These are phyloP conservation scores for Bergia puertoricense DNA, from an alignment of 92 coral and sea anemone genomes.

Conservation along the genomic window DNA sequence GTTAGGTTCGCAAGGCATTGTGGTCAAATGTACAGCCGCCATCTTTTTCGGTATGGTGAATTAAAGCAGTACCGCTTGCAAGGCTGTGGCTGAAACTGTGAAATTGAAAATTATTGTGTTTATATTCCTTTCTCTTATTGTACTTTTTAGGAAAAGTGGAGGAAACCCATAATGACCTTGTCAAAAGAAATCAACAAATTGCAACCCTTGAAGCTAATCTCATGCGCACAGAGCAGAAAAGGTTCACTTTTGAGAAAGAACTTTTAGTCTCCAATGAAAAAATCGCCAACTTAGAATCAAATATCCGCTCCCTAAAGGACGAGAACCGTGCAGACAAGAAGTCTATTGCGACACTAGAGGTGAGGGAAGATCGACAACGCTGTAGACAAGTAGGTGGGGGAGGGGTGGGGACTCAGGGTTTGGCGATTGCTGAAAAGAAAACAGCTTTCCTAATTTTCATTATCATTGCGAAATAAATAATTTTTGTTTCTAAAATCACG, in stretches of 20 bases:
- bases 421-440: background rate
- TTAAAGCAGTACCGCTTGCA: background rate
- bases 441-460: no score
- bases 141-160: slow-evolving; percentile 60
- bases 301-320: slow-evolving; percentile 73
- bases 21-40: no score
- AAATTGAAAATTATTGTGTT: background rate
- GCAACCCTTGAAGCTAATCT: slow-evolving; percentile 82
- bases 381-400: background rate
- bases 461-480: no score
- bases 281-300: slow-evolving; percentile 75
- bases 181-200: slow-evolving; percentile 83
- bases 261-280: slow-evolving; percentile 83
- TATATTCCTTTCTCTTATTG: background rate
- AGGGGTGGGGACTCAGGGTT: background rate
- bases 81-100: background rate
- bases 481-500: no score
- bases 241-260: slow-evolving; percentile 80
- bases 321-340: slow-evolving; percentile 85
- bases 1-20: no score
- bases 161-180: slow-evolving; percentile 70
- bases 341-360: slow-evolving; percentile 86
- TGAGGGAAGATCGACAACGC: background rate
- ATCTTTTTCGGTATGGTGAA: no score
- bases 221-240: slow-evolving; percentile 81